Percentiles rank a stretch among this genome's conserved stretches.
phyloP scores from a whole-genome alignment of 2,888 invertebrate genomes.

The Ochropleura plecta region DNA sequence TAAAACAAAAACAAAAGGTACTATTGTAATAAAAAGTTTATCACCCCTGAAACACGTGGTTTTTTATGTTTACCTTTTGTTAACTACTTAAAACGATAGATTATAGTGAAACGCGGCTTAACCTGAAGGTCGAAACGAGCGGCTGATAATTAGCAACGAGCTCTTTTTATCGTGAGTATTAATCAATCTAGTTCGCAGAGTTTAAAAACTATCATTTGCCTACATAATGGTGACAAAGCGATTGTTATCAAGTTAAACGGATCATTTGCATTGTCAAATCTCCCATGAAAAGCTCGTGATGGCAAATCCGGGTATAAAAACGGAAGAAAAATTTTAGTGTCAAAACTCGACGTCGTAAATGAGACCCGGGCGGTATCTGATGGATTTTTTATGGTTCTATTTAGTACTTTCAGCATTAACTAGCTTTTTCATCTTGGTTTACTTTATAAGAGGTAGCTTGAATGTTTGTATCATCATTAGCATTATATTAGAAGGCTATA shows the following conservation, averaged over 20 bases:
- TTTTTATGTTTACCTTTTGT: no score
- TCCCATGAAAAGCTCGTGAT: slow-evolving; percentile 51
- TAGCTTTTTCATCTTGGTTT: slow-evolving; percentile 45
- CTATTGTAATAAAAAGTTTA: no score
- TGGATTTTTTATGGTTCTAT: slow-evolving; percentile 57
- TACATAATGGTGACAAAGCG: slow-evolving; percentile 44
- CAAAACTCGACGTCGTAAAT: slow-evolving; percentile 62
- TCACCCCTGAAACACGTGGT: no score
- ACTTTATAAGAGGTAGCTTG: slow-evolving; percentile 12
- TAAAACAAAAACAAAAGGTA: no score
- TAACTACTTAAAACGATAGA: no score
- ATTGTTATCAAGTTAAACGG: slow-evolving; percentile 59
- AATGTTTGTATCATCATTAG: neutral
- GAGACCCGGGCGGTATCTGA: slow-evolving; percentile 51
- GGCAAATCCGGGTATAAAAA: slow-evolving; percentile 57
- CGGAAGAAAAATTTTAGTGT: slow-evolving; percentile 54
- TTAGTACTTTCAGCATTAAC: slow-evolving; percentile 51
- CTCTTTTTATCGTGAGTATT: neutral
- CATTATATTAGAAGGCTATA: neutral
- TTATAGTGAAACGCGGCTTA: no score
- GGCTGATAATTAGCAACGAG: no score
- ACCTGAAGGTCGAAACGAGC: no score
- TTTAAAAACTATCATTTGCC: slow-evolving; percentile 34
- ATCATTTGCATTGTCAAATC: slow-evolving; percentile 63
- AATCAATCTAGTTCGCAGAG: neutral